A percentile compares a stretch with the other conserved stretches of the same genome.
phyloP scores from a whole-genome alignment of 2,888 invertebrate genomes.

The Apamea epomidion region DNA sequence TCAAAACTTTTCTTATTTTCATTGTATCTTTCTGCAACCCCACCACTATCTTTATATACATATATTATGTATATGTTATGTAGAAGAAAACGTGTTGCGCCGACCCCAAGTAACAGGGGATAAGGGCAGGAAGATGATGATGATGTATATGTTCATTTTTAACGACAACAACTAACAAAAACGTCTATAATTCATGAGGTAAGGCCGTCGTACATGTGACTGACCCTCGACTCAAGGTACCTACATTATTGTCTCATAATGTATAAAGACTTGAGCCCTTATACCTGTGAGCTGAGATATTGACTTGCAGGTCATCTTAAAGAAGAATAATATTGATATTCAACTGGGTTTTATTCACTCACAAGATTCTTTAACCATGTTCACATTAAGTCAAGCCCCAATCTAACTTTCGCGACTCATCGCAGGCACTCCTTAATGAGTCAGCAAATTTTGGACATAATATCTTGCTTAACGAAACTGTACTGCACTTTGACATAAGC shows the following conservation, averaged over 20 bases:
- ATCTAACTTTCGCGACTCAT: background rate
- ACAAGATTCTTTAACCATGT: background rate
- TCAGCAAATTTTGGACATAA: background rate
- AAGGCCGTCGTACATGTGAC: background rate
- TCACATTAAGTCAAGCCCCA: background rate
- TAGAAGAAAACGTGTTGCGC: no score
- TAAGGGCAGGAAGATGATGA: no score
- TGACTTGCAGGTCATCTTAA: background rate
- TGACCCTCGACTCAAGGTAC: conserved; percentile 32
- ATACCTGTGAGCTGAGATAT: background rate
- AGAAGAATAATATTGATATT: conserved; percentile 4
- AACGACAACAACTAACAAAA: background rate
- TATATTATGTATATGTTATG: background rate
- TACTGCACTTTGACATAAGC: background rate
- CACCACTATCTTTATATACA: background rate
- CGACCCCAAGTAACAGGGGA: no score
- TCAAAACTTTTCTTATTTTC: background rate
- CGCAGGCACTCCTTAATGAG: background rate
- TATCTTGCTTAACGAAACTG: background rate
- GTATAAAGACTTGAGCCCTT: background rate
- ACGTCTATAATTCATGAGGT: conserved; percentile 6
- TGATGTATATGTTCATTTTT: no score
- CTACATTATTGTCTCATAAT: background rate
- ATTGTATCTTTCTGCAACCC: background rate
- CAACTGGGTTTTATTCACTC: background rate